Conservation (phyloP, 2,888 invertebrate species). For the Polydrusus pterygomalis region DNA sequence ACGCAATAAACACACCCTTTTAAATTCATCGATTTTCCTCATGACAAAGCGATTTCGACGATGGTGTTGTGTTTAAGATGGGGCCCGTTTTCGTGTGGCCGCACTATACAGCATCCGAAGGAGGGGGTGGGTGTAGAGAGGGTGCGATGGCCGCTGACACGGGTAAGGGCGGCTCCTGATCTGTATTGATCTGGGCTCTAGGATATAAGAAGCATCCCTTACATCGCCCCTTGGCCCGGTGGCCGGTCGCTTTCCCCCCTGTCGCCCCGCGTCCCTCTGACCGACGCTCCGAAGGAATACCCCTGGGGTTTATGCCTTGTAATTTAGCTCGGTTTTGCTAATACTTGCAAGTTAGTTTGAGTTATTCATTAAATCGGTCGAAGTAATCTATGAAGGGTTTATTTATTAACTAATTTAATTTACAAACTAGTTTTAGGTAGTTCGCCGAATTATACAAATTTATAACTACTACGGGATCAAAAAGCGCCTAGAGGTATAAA, state of each 20-base stretch:
- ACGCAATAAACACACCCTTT: conserved; percentile 24
- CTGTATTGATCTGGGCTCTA: conserved; percentile 72
- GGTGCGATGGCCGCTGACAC: conserved; percentile 71
- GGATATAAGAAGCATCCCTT: conserved; percentile 73
- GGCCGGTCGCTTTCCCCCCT: conserved; percentile 51
- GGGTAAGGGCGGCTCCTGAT: conserved; percentile 73
- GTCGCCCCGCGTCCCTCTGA: conserved; percentile 39
- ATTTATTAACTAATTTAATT: conserved; percentile 58
- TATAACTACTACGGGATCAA: conserved; percentile 44
- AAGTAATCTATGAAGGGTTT: conserved; percentile 58
- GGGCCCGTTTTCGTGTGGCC: conserved; percentile 43
- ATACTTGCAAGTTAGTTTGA: conserved; percentile 61
- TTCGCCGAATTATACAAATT: conserved; percentile 51
- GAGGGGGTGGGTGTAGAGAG: conserved; percentile 46
- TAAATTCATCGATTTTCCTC: conserved; percentile 36
- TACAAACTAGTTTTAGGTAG: conserved; percentile 56
- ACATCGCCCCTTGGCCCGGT: conserved; percentile 66
- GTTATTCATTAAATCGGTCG: conserved; percentile 59
- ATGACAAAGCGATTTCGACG: conserved; percentile 50
- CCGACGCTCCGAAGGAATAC: conserved; percentile 57
- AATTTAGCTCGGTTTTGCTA: conserved; percentile 64
- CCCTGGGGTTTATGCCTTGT: conserved; percentile 63
- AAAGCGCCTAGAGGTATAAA: conserved; percentile 31
- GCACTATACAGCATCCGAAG: conserved; percentile 42
- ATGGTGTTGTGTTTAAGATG: conserved; percentile 54